A percentile compares a stretch with the other conserved stretches of the same genome.
Evolutionary conservation across 2,888 invertebrate species (phyloP).

Genomic region (Agriopis marginaria): DNA sequence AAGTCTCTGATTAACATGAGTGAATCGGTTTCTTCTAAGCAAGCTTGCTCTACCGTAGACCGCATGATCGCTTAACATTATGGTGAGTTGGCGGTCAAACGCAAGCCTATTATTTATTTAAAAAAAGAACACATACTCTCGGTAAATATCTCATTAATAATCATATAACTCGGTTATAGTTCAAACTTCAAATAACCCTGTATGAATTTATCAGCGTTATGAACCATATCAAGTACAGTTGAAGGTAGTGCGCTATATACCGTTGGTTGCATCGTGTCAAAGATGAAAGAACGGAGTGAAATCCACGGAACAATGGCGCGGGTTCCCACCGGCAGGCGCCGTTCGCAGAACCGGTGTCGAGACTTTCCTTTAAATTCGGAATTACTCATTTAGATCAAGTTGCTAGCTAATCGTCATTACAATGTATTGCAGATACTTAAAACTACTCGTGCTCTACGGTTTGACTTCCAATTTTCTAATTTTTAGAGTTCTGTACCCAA

Average conservation of each 20-base stretch:
- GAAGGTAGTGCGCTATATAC: conserved; percentile 22
- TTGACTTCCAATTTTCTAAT: neutral
- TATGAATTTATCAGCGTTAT: neutral
- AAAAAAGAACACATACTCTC: too few relatives aligned
- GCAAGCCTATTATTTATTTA: too few relatives aligned
- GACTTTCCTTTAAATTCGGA: conserved; percentile 74
- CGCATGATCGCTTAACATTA: too few relatives aligned
- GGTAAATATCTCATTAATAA: too few relatives aligned
- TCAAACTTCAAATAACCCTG: neutral
- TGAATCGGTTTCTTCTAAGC: too few relatives aligned
- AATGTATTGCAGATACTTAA: neutral
- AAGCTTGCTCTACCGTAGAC: too few relatives aligned
- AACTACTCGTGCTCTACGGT: neutral
- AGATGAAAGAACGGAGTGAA: conserved; percentile 67
- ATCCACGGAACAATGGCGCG: conserved; percentile 69
- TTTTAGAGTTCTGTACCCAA: too few relatives aligned
- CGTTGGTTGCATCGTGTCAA: conserved; percentile 37
- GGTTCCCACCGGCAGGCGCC: conserved; percentile 70
- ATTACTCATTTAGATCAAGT: conserved; percentile 59
- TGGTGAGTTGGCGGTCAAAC: too few relatives aligned
- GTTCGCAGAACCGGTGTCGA: conserved; percentile 65
- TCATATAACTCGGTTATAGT: too few relatives aligned
- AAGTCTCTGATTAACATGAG: too few relatives aligned
- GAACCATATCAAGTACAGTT: neutral
- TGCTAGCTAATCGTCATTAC: conserved; percentile 33